phyloP scores from a whole-genome alignment of 1,140 invertebrate genomes.

The Pseudachorutes palmiensis region DNA sequence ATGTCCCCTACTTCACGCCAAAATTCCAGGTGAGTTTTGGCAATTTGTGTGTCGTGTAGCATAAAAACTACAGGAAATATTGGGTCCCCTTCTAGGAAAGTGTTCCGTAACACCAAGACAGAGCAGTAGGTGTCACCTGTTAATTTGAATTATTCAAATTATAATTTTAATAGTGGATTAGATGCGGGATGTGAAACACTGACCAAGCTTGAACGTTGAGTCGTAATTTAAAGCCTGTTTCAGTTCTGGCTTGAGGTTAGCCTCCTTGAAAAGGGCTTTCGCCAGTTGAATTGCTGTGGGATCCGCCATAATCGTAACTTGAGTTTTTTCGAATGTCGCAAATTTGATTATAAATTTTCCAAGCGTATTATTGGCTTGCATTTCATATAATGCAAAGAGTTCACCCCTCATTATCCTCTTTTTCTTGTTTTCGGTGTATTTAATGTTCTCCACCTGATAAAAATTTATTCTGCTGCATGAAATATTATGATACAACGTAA shows the following conservation, averaged over 20 bases:
- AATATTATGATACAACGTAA: too few species aligned
- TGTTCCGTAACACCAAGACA: neutral
- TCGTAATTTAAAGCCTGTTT: neutral
- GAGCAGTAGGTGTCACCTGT: neutral
- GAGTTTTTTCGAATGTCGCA: neutral
- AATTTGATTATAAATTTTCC: slow-evolving; percentile 1
- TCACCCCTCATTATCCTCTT: neutral
- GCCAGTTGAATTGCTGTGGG: neutral
- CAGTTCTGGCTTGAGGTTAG: neutral
- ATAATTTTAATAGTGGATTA: too few species aligned
- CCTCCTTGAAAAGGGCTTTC: neutral
- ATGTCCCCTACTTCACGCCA: too few species aligned
- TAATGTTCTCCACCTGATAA: neutral
- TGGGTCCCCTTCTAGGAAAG: neutral
- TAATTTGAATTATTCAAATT: too few species aligned
- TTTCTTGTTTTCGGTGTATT: neutral
- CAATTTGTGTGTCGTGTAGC: neutral
- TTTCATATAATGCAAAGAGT: neutral
- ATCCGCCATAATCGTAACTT: neutral
- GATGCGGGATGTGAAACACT: too few species aligned
- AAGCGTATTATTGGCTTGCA: neutral
- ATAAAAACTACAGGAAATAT: neutral
- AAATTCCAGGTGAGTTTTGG: neutral
- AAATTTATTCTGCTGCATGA: too few species aligned
- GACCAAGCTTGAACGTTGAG: neutral